phyloP scores from a whole-genome alignment of 1,140 invertebrate species.

The Pemphigus obesinymphae region DNA sequence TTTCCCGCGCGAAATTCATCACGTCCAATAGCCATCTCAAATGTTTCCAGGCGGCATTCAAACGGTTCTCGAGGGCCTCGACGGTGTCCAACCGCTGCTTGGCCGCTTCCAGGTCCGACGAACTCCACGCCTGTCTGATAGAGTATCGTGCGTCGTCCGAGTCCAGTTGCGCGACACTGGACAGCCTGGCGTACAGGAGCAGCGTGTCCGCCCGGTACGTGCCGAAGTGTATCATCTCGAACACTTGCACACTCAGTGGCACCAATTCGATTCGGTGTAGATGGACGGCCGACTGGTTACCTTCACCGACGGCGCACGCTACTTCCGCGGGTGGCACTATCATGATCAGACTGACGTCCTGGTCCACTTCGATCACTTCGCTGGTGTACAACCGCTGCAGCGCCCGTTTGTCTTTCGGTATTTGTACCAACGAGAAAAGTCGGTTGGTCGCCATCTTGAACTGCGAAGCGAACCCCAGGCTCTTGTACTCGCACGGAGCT shows the following conservation, averaged over 20 bases:
- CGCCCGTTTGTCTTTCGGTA: slow-evolving; percentile 36
- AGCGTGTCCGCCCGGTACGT: slow-evolving; percentile 87
- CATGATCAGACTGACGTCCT: slow-evolving; percentile 82
- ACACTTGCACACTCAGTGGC: slow-evolving; percentile 76
- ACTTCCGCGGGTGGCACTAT: slow-evolving; percentile 83
- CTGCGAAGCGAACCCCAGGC: not conserved
- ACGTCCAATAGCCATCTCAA: slow-evolving; percentile 93
- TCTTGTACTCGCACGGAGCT: not conserved
- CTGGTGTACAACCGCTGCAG: slow-evolving; percentile 71
- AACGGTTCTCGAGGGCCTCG: slow-evolving; percentile 72
- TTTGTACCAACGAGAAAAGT: slow-evolving; percentile 4
- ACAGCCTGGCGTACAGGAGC: slow-evolving; percentile 81
- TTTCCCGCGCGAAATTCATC: slow-evolving; percentile 84
- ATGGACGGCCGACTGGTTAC: slow-evolving; percentile 67
- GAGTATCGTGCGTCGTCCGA: slow-evolving; percentile 82
- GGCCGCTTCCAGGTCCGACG: slow-evolving; percentile 74
- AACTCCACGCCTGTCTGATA: slow-evolving; percentile 71
- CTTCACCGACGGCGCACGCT: slow-evolving; percentile 81
- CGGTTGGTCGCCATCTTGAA: slow-evolving; percentile 30
- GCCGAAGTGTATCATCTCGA: slow-evolving; percentile 66
- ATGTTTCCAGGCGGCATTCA: slow-evolving; percentile 84
- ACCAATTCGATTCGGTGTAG: slow-evolving; percentile 74
- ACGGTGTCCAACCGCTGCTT: slow-evolving; percentile 77
- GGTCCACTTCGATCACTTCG: slow-evolving; percentile 85
- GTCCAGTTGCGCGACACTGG: slow-evolving; percentile 88